Percentiles rank a stretch among this genome's conserved stretches.
phyloP scores from a whole-genome alignment of 2,797 vertebrate genomes.

The Geotria australis region DNA sequence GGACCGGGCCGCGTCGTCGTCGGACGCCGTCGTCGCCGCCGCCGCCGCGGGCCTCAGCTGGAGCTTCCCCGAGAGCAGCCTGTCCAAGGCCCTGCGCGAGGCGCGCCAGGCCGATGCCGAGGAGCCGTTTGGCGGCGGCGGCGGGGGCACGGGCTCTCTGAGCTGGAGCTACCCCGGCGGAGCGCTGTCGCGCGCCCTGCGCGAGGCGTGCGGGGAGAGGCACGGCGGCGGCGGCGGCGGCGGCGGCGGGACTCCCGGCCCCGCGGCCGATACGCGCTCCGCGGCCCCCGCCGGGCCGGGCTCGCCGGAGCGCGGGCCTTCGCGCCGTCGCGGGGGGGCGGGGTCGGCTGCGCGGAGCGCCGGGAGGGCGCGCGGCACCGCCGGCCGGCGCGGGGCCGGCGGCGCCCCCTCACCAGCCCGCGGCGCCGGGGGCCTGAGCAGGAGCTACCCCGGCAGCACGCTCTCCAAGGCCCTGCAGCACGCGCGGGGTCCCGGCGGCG shows the following conservation, averaged over 20 bases:
- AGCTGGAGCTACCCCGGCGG: not conserved
- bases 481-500: slow-evolving; percentile 30
- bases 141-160: not conserved
- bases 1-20: not conserved
- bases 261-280: too few relatives aligned
- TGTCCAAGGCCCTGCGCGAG: not conserved
- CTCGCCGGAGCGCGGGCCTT: too few relatives aligned
- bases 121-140: not conserved
- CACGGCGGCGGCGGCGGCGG: too few relatives aligned
- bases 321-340: too few relatives aligned
- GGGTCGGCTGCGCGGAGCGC: too few relatives aligned
- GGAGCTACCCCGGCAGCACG: slow-evolving; percentile 29
- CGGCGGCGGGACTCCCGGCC: too few relatives aligned
- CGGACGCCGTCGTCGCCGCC: not conserved
- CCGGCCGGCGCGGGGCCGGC: too few relatives aligned
- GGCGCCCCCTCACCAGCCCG: slow-evolving; percentile 5
- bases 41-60: not conserved
- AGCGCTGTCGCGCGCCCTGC: not conserved
- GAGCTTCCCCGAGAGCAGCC: not conserved
- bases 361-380: too few relatives aligned
- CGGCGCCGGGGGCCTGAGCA: slow-evolving; percentile 50
- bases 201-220: not conserved
- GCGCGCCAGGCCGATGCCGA: not conserved
- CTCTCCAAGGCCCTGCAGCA: slow-evolving; percentile 32
- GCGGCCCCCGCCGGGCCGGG: too few relatives aligned